Percentiles rank a stretch among this genome's conserved stretches.
These are phyloP conservation scores for Plumapathes pennacea DNA, from an alignment of 92 coral and sea anemone species.

Conservation along the genomic window DNA sequence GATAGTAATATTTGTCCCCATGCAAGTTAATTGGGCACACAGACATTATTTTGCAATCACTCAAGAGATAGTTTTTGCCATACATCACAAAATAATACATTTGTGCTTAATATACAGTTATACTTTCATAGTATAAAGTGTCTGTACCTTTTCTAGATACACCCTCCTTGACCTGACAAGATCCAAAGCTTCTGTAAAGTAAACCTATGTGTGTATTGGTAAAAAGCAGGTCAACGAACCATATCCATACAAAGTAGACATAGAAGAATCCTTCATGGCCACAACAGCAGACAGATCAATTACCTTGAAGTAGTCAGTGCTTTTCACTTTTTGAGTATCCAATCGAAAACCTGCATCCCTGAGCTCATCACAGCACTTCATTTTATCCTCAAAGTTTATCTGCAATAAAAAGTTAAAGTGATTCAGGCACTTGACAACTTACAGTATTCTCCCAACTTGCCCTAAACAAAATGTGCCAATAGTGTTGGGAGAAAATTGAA, in stretches of 20 bases:
- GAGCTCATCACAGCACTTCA: conserved; percentile 4
- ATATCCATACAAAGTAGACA: too few relatives aligned
- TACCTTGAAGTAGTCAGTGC: conserved; percentile 83
- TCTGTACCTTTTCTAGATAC: conserved; percentile 70
- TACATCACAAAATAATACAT: too few relatives aligned
- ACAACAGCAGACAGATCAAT: not conserved
- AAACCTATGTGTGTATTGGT: conserved; percentile 42
- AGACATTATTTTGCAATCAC: too few relatives aligned
- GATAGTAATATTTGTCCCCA: too few relatives aligned
- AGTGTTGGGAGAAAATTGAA: too few relatives aligned
- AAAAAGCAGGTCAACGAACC: too few relatives aligned
- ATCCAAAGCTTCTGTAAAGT: conserved; percentile 81
- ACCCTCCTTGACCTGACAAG: conserved; percentile 93
- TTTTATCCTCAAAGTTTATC: conserved; percentile 59
- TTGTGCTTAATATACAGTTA: not conserved
- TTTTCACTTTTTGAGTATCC: conserved; percentile 16
- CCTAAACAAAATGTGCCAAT: too few relatives aligned
- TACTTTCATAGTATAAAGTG: too few relatives aligned
- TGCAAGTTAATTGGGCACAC: too few relatives aligned
- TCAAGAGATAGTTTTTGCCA: too few relatives aligned
- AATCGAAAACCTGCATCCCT: conserved; percentile 52
- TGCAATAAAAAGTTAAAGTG: conserved; percentile 2
- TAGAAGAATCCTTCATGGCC: too few relatives aligned
- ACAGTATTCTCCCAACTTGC: not conserved
- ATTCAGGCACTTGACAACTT: not conserved